Evolutionary conservation across 1,140 invertebrate species (phyloP).

Genomic region (Plodia interpunctella): DNA sequence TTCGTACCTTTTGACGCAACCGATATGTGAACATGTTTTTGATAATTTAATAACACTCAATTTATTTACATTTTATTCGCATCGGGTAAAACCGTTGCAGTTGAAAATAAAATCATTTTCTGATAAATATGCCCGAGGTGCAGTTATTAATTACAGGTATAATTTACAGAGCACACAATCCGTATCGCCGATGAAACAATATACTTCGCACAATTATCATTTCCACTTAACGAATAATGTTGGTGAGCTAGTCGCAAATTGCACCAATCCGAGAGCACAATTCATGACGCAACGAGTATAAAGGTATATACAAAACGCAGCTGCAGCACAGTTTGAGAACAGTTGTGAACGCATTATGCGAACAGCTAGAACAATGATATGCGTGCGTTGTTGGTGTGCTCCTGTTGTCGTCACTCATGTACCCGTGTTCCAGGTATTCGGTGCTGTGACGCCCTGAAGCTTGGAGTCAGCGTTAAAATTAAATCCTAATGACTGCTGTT

Average conservation of each 20-base stretch:
- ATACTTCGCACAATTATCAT: not conserved
- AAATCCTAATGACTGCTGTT: no score
- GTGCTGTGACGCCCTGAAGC: no score
- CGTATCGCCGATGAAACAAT: not conserved
- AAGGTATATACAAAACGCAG: not conserved
- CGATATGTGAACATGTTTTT: no score
- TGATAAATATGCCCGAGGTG: no score
- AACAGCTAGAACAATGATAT: constrained; percentile 36
- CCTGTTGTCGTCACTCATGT: not conserved
- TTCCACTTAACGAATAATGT: constrained; percentile 6
- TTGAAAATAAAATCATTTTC: no score
- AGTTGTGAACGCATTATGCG: constrained; percentile 1
- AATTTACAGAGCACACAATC: not conserved
- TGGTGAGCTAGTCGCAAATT: not conserved
- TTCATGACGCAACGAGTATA: not conserved
- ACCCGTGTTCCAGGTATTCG: no score
- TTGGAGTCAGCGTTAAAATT: no score
- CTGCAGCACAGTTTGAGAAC: constrained; percentile 1
- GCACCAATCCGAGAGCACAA: not conserved
- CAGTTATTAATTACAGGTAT: not conserved
- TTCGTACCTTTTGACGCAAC: no score
- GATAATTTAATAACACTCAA: no score
- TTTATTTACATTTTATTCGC: no score
- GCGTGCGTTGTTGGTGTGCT: constrained; percentile 17
- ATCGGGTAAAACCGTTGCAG: no score